Percentiles rank a stretch among this genome's conserved stretches.
Conservation (phyloP, 2,888 invertebrate genomes). For the Pseudococcus jackbeardsleyi region DNA sequence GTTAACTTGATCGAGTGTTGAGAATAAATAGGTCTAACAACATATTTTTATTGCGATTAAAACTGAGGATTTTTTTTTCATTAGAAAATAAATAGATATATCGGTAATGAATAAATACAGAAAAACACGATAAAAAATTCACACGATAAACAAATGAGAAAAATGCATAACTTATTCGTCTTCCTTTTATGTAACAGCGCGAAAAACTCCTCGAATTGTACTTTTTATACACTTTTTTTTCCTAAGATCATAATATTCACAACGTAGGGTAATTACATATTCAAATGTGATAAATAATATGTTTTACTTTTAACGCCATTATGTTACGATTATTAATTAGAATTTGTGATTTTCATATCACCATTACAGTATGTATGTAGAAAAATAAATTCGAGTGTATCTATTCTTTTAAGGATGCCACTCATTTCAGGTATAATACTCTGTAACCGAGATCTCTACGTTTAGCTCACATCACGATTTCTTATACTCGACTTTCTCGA, state of each 20-base stretch:
- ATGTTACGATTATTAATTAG: constrained; percentile 28
- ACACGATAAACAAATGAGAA: constrained; percentile 23
- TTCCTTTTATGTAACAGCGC: constrained; percentile 35
- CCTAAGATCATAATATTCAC: constrained; percentile 28
- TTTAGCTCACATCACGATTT: constrained; percentile 71
- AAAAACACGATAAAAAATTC: constrained; percentile 38
- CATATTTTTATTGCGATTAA: constrained; percentile 42
- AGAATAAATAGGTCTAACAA: constrained; percentile 4
- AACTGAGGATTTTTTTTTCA: constrained; percentile 27
- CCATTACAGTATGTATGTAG: constrained; percentile 28
- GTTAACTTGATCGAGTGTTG: background rate
- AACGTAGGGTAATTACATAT: constrained; percentile 37
- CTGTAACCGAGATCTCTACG: background rate
- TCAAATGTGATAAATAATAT: constrained; percentile 53
- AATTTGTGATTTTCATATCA: constrained; percentile 48
- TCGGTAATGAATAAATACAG: constrained; percentile 3
- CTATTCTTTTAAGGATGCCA: background rate
- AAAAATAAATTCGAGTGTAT: constrained; percentile 49
- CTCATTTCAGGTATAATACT: constrained; percentile 14
- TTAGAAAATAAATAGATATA: constrained; percentile 15
- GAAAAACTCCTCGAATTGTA: constrained; percentile 29
- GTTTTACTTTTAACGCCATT: constrained; percentile 44
- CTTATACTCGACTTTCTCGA: constrained; percentile 97
- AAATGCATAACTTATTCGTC: constrained; percentile 40
- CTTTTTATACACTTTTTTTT: constrained; percentile 19